Percentiles rank a stretch among this genome's conserved stretches.
Conservation (phyloP, 2,888 invertebrate species). For the Augochlorella aurata region DNA sequence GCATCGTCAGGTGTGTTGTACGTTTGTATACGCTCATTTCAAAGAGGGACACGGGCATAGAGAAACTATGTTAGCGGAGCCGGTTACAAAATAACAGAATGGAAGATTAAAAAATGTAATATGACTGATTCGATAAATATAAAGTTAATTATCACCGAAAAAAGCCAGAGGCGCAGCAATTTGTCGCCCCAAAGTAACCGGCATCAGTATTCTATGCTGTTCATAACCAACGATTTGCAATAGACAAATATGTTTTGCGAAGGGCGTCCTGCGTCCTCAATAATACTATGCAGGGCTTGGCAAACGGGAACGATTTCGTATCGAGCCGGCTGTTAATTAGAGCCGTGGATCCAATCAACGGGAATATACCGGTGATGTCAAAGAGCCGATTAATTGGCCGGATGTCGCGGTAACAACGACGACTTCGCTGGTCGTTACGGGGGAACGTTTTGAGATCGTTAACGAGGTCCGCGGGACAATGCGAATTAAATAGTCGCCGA, state of each 20-base stretch:
- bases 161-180: too few species aligned
- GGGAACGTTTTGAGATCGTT: conserved; percentile 28
- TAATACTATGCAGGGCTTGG: conserved; percentile 2
- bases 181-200: too few species aligned
- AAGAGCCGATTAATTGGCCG: conserved; percentile 37
- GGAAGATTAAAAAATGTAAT: too few species aligned
- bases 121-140: too few species aligned
- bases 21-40: background rate
- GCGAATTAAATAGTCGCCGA: conserved; percentile 31
- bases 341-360: conserved; percentile 22
- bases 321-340: conserved; percentile 37
- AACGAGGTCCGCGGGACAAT: conserved; percentile 21
- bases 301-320: background rate
- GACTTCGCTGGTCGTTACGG: conserved; percentile 20
- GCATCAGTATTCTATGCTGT: background rate
- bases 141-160: too few species aligned
- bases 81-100: too few species aligned
- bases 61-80: background rate
- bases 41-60: background rate
- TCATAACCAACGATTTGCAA: background rate
- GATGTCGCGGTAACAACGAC: conserved; percentile 23
- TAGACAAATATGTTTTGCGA: background rate
- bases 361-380: conserved; percentile 17
- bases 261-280: background rate
- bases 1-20: background rate